phyloP scores from a whole-genome alignment of 2,888 invertebrate species.

The Patella depressa region DNA sequence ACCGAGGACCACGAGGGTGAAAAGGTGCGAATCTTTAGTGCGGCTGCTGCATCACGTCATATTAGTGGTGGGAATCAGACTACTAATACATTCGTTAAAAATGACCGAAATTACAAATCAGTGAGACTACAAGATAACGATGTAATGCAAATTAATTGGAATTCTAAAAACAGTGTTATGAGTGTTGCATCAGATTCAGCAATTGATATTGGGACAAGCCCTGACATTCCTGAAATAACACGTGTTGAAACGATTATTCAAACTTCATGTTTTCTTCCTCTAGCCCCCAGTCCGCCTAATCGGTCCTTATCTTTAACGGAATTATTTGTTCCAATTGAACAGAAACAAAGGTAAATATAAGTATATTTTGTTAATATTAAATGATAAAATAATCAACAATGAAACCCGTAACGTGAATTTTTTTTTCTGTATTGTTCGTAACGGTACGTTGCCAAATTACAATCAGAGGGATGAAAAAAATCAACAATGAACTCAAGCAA shows the following conservation, averaged over 20 bases:
- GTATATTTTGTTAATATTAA: no score
- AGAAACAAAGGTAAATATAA: no score
- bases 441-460: no score
- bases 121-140: neutral
- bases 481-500: no score
- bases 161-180: neutral
- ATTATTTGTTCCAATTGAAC: no score
- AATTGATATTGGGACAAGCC: neutral
- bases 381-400: no score
- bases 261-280: neutral
- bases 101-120: neutral
- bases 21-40: neutral
- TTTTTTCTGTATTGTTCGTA: no score
- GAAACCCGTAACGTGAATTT: no score
- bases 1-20: conserved; percentile 21
- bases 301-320: neutral
- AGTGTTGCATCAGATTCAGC: neutral
- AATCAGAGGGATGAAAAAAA: no score
- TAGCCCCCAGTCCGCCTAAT: neutral
- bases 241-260: neutral
- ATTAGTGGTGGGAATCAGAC: neutral
- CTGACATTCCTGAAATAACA: neutral
- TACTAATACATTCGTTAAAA: neutral
- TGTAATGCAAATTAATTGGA: neutral
- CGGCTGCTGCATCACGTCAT: neutral